Conservation (phyloP, 2,797 vertebrate species). For the Tachyglossus aculeatus region DNA sequence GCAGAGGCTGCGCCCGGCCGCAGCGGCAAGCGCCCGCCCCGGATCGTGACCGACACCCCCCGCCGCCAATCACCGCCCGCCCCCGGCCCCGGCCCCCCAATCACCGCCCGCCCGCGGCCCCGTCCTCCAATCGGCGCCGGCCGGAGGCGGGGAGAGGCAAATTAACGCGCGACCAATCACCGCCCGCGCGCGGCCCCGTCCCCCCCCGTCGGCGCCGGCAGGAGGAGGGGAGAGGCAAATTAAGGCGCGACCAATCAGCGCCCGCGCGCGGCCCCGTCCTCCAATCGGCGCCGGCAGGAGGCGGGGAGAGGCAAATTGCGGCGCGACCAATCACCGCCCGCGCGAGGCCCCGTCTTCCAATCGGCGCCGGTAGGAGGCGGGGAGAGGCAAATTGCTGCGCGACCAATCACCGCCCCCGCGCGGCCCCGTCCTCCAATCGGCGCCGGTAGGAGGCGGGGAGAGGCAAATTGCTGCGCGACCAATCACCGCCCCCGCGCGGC, state of each 20-base stretch:
- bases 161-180: too few species aligned
- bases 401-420: too few species aligned
- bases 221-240: too few species aligned
- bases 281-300: slow-evolving; percentile 15
- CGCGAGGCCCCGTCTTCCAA: background rate
- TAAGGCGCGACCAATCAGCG: too few species aligned
- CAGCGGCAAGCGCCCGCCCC: slow-evolving; percentile 39
- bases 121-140: too few species aligned
- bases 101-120: too few species aligned
- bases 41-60: slow-evolving; percentile 37
- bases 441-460: slow-evolving; percentile 34
- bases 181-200: too few species aligned
- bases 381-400: slow-evolving; percentile 45
- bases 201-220: too few species aligned
- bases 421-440: background rate
- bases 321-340: too few species aligned
- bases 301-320: slow-evolving; percentile 51
- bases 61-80: slow-evolving; percentile 26
- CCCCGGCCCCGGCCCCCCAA: background rate
- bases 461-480: too few species aligned
- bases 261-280: background rate
- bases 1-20: slow-evolving; percentile 51
- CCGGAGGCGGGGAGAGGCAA: too few species aligned
- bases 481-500: too few species aligned
- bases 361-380: slow-evolving; percentile 27